Percentiles rank a stretch among this genome's conserved stretches.
phyloP scores from a whole-genome alignment of 2,888 invertebrate species.

The Strigamia maritima region DNA sequence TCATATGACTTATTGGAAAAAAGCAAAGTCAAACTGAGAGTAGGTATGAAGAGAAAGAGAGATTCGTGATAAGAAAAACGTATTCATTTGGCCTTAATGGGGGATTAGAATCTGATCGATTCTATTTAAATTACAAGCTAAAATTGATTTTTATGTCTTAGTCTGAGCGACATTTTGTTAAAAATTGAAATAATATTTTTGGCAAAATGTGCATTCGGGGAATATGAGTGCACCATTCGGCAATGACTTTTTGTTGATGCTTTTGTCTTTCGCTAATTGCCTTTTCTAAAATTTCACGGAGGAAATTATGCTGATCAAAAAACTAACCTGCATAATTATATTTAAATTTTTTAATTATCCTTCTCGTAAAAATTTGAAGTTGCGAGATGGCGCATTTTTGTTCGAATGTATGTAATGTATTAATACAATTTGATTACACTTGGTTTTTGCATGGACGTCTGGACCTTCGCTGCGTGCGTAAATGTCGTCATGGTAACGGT shows the following conservation, averaged over 20 bases:
- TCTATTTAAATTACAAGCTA: not conserved
- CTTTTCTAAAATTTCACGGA: conserved; percentile 4
- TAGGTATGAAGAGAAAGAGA: not conserved
- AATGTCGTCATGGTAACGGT: conserved; percentile 12
- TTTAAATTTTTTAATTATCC: not conserved
- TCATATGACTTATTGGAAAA: conserved; percentile 17
- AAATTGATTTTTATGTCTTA: conserved; percentile 17
- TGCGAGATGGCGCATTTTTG: not conserved
- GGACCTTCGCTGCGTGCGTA: conserved; percentile 5
- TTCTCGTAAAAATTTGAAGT: not conserved
- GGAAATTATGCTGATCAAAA: conserved; percentile 8
- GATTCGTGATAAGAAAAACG: not conserved
- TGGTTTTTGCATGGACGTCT: not conserved
- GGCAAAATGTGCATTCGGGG: not conserved
- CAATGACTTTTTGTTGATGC: not conserved
- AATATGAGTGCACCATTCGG: not conserved
- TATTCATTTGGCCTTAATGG: not conserved
- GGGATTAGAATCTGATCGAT: not conserved
- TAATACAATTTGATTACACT: not conserved
- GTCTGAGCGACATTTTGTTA: not conserved
- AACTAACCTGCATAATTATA: not conserved
- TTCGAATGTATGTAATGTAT: not conserved
- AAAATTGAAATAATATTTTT: conserved; percentile 2
- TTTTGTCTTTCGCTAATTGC: conserved; percentile 24
- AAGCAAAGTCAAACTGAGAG: not conserved